Conservation (phyloP, 2,113 vertebrate genomes). For the Forbesichthys agassizii region DNA sequence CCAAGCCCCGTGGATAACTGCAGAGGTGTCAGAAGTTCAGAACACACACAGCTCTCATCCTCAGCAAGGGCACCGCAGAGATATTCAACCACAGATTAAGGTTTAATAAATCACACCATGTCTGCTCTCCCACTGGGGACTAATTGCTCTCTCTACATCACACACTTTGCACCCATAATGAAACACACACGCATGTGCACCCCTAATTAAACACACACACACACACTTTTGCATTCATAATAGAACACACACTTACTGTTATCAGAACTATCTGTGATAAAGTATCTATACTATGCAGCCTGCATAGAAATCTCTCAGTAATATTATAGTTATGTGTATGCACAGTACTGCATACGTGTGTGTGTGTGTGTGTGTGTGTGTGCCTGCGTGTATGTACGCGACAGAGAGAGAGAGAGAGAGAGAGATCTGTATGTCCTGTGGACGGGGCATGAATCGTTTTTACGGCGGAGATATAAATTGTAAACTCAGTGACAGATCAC, state of each 20-base stretch:
- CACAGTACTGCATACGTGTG: background rate
- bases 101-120: conserved; percentile 46
- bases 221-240: background rate
- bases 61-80: conserved; percentile 3
- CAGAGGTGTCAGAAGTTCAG: background rate
- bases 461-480: conserved; percentile 32
- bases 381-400: too few relatives aligned
- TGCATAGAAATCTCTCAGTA: too few relatives aligned
- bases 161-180: background rate
- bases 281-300: too few relatives aligned
- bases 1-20: too few relatives aligned
- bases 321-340: background rate
- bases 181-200: background rate
- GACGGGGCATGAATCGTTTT: conserved; percentile 21
- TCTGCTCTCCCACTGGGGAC: background rate
- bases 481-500: conserved; percentile 34
- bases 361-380: conserved; percentile 23
- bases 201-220: background rate
- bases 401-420: too few relatives aligned
- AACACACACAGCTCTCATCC: background rate
- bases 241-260: background rate
- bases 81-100: conserved; percentile 19
- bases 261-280: too few relatives aligned
- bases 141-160: background rate
- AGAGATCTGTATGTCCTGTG: background rate